Base-by-base conservation (phyloP, 1,140 invertebrate species). In the Papilio aristodemus region DNA sequence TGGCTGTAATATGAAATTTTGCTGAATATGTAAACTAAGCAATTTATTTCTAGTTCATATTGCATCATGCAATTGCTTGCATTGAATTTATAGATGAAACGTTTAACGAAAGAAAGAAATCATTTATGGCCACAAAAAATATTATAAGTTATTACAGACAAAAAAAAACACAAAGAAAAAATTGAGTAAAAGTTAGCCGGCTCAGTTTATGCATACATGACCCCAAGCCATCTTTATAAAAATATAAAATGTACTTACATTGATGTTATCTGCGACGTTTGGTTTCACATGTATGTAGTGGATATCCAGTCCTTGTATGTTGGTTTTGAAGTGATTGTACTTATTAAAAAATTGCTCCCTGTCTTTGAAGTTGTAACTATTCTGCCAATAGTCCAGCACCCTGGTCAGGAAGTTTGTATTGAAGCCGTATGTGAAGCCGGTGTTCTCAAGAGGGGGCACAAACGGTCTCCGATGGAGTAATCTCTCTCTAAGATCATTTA, bases 331-430 rank as follows among this genome's bases (percentile, higher is more conserved):
- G 71, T 97, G 96, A 0, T 94, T 93, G 76, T 94, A 95, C 70
- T 92, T 85, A 78, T 97, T 98, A 6, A 98, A 82, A 64, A 90
- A 93, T 2, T 84, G 79, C 85, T 97, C 95, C 37, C 95, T 91
- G 72, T 94, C 86, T 66, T 84, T 90, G 94, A 97, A 98, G 57
- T 91, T 84, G 84, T 96, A 98, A 32, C 94, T 92, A 25, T 93
- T 94, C 17, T 92, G 84, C 96, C 96, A 96, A 84, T 95, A 95
- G 63, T 95, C 90, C 6, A 96, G 76, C 4, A 97, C 90, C 73
- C 93, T 90, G 10, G 92, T 89, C 8, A 97, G 82, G 74, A 94
- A 93, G 11, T 94, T 90, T 0, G 93, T 83, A 85, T 91, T 92
- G 69, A 92, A 92, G 2, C 91, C 91, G 41, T 92, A 92, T 32